phyloP scores from a whole-genome alignment of 2,888 invertebrate genomes.

The Camponotus fellah region DNA sequence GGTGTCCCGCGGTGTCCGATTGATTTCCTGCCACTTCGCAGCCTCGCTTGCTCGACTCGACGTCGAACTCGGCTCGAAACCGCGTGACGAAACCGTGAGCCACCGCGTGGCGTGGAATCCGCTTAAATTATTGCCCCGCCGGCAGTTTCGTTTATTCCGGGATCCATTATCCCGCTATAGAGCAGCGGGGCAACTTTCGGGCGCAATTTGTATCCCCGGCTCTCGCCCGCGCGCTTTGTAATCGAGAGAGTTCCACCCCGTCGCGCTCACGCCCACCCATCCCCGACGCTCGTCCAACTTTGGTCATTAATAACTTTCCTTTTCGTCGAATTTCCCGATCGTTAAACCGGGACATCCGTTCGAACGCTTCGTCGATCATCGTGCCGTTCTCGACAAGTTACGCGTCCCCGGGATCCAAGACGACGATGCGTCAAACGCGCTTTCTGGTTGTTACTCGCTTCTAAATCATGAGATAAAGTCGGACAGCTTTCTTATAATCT shows the following conservation, averaged over 20 bases:
- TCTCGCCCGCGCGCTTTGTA: slow-evolving; percentile 44
- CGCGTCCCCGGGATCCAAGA: slow-evolving; percentile 24
- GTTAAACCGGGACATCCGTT: slow-evolving; percentile 51
- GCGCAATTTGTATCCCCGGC: slow-evolving; percentile 67
- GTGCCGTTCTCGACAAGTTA: slow-evolving; percentile 38
- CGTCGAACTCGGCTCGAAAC: slow-evolving; percentile 57
- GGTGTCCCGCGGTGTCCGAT: slow-evolving; percentile 62
- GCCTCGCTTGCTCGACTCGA: slow-evolving; percentile 42
- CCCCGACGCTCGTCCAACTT: slow-evolving; percentile 60
- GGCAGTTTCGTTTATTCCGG: slow-evolving; percentile 65
- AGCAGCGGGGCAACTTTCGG: slow-evolving; percentile 49
- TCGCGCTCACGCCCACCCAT: slow-evolving; percentile 1
- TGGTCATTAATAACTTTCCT: slow-evolving; percentile 71
- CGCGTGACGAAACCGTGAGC: slow-evolving; percentile 62
- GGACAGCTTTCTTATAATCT: neutral
- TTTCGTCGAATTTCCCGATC: slow-evolving; percentile 53
- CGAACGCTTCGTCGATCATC: slow-evolving; percentile 43
- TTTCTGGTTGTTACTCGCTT: neutral
- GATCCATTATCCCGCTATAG: slow-evolving; percentile 65
- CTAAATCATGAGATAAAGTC: neutral
- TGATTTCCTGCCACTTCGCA: slow-evolving; percentile 71
- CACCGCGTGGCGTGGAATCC: slow-evolving; percentile 50
- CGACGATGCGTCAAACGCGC: slow-evolving; percentile 23
- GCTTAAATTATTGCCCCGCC: slow-evolving; percentile 65
- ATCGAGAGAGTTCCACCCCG: slow-evolving; percentile 33